Evolutionary conservation across 92 coral and sea anemone species (phyloP).

Genomic region (Epizoanthus stellaris): DNA sequence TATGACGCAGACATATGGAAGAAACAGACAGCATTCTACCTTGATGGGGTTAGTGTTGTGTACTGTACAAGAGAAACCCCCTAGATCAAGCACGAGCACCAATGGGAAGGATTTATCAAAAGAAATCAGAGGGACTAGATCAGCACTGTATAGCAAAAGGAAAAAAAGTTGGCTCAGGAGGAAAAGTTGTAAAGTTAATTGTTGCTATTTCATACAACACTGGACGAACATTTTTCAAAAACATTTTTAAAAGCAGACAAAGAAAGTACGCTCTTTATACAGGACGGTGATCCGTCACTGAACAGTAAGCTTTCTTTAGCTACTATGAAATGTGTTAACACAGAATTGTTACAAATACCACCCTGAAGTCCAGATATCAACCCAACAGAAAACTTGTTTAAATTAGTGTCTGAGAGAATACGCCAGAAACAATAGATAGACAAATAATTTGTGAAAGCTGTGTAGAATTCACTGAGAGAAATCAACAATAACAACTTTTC

Average conservation of each 20-base stretch:
- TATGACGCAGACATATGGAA: not conserved
- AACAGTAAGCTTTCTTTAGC: not conserved
- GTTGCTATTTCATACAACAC: conserved; percentile 21
- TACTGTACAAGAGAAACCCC: conserved; percentile 2
- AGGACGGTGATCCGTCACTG: not conserved
- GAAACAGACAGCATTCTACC: not conserved
- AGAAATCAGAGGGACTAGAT: not conserved
- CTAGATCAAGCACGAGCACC: not conserved
- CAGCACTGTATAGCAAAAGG: not conserved
- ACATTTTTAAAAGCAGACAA: not conserved
- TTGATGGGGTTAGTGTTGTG: not conserved
- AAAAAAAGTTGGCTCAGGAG: conserved; percentile 22
- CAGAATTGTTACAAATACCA: conserved; percentile 1
- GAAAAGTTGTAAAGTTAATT: conserved; percentile 17
- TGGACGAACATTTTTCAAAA: conserved; percentile 4
- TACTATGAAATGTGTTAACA: not conserved
- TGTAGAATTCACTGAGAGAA: too few species aligned
- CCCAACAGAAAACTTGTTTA: not conserved
- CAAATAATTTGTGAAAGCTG: too few species aligned
- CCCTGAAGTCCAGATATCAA: not conserved
- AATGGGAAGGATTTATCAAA: not conserved
- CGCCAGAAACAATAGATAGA: too few species aligned
- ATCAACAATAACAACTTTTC: too few species aligned
- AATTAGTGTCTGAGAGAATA: not conserved
- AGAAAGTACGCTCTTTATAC: too few species aligned